A percentile compares a stretch with the other conserved stretches of the same genome.
Evolutionary conservation across 2,797 vertebrate species (phyloP).

Genomic region (Benthosema pterotum): DNA sequence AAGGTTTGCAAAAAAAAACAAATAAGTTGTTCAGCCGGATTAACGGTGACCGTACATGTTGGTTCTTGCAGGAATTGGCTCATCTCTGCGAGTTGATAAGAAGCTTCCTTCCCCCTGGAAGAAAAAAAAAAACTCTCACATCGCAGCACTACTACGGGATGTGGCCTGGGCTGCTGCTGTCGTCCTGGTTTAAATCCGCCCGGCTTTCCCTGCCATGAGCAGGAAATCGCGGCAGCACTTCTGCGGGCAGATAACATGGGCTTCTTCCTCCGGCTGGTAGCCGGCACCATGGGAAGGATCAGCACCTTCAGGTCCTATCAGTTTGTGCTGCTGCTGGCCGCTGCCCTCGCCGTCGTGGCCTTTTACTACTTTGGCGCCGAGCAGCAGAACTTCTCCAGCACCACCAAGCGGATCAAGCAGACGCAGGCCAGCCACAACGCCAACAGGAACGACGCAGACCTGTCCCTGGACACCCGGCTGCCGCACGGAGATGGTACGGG

Average conservation of each 20-base stretch:
- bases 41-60: background rate
- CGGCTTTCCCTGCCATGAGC: slow-evolving; percentile 52
- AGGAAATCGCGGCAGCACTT: slow-evolving; percentile 3
- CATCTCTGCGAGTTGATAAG: background rate
- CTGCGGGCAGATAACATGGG: slow-evolving; percentile 73
- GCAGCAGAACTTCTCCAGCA: slow-evolving; percentile 91
- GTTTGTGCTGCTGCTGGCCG: slow-evolving; percentile 83
- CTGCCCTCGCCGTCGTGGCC: slow-evolving; percentile 87
- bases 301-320: slow-evolving; percentile 86
- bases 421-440: slow-evolving; percentile 77
- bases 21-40: too few relatives aligned
- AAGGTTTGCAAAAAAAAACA: too few relatives aligned
- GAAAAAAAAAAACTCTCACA: slow-evolving; percentile 6
- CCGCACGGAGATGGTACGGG: slow-evolving; percentile 34
- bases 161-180: slow-evolving; percentile 30
- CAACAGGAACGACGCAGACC: slow-evolving; percentile 81
- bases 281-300: slow-evolving; percentile 81
- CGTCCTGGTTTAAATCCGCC: background rate
- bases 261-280: slow-evolving; percentile 65
- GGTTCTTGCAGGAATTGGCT: slow-evolving; percentile 51
- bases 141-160: slow-evolving; percentile 25
- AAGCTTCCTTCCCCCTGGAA: background rate
- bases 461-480: slow-evolving; percentile 68
- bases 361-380: slow-evolving; percentile 93
- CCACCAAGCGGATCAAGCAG: slow-evolving; percentile 89